phyloP scores from a whole-genome alignment of 2,113 vertebrate species.

The Nerophis ophidion region DNA sequence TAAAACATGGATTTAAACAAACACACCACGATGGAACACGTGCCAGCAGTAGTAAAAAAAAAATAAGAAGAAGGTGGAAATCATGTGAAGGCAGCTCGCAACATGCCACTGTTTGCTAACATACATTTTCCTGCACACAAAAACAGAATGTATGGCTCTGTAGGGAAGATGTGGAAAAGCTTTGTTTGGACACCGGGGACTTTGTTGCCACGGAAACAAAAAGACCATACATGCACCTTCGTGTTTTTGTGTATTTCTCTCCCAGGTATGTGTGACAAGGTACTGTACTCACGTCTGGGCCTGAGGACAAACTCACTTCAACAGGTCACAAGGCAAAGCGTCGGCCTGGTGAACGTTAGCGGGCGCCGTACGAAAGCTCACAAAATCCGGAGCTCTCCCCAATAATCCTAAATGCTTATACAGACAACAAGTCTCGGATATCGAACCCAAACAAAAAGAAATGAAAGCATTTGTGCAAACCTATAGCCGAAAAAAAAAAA shows the following conservation, averaged over 20 bases:
- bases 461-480: slow-evolving; percentile 59
- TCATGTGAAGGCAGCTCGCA: slow-evolving; percentile 15
- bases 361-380: slow-evolving; percentile 14
- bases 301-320: slow-evolving; percentile 54
- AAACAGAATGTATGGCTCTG: slow-evolving; percentile 45
- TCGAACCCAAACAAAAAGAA: slow-evolving; percentile 30
- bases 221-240: slow-evolving; percentile 31
- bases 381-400: slow-evolving; percentile 33
- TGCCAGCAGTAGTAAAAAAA: slow-evolving; percentile 7
- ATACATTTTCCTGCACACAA: slow-evolving; percentile 42
- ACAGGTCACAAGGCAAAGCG: slow-evolving; percentile 61
- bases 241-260: slow-evolving; percentile 10
- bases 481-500: slow-evolving; percentile 56
- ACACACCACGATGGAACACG: slow-evolving; percentile 24
- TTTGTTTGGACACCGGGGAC: neutral
- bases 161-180: slow-evolving; percentile 28
- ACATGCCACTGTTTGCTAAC: slow-evolving; percentile 29
- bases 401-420: slow-evolving; percentile 41
- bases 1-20: slow-evolving; percentile 30
- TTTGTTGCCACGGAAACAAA: slow-evolving; percentile 23
- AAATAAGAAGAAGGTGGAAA: slow-evolving; percentile 2
- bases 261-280: neutral
- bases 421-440: slow-evolving; percentile 41
- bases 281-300: slow-evolving; percentile 36
- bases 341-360: slow-evolving; percentile 41